A percentile compares a stretch with the other conserved stretches of the same genome.
phyloP scores from a whole-genome alignment of 1,140 invertebrate species.

The Drosophila sproati region DNA sequence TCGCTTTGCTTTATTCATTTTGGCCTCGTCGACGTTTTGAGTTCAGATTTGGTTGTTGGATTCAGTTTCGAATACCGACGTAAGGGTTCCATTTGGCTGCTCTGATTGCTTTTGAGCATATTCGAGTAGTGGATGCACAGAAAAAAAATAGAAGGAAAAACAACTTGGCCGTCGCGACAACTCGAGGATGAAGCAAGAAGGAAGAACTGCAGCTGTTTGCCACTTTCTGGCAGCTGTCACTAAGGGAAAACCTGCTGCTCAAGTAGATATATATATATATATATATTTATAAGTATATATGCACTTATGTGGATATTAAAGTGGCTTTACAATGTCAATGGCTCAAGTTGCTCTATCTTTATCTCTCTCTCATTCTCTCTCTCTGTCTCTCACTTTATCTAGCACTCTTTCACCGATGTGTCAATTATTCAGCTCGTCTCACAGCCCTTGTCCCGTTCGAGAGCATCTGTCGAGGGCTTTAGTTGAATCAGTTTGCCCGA shows the following conservation, averaged over 20 bases:
- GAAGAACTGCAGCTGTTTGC: slow-evolving; percentile 63
- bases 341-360: slow-evolving; percentile 5
- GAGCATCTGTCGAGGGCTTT: not conserved
- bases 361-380: not conserved
- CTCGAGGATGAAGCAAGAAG: not conserved
- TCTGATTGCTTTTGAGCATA: slow-evolving; percentile 61
- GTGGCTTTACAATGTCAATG: slow-evolving; percentile 49
- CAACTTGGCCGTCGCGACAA: slow-evolving; percentile 2
- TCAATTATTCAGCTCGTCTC: slow-evolving; percentile 26
- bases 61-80: slow-evolving; percentile 30
- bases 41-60: slow-evolving; percentile 28
- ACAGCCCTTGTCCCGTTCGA: not conserved
- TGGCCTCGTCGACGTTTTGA: slow-evolving; percentile 45
- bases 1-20: slow-evolving; percentile 76
- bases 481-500: slow-evolving; percentile 9
- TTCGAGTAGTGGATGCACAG: slow-evolving; percentile 10
- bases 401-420: slow-evolving; percentile 4
- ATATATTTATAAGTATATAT: slow-evolving; percentile 1
- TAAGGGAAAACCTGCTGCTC: not conserved
- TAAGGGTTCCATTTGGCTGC: slow-evolving; percentile 73
- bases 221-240: slow-evolving; percentile 49
- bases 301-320: slow-evolving; percentile 60
- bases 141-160: slow-evolving; percentile 37
- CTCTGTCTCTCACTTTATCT: not conserved
- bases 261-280: not conserved